Base-by-base conservation (phyloP, 2,888 invertebrate genomes). In the Yponomeuta plumbellus region DNA sequence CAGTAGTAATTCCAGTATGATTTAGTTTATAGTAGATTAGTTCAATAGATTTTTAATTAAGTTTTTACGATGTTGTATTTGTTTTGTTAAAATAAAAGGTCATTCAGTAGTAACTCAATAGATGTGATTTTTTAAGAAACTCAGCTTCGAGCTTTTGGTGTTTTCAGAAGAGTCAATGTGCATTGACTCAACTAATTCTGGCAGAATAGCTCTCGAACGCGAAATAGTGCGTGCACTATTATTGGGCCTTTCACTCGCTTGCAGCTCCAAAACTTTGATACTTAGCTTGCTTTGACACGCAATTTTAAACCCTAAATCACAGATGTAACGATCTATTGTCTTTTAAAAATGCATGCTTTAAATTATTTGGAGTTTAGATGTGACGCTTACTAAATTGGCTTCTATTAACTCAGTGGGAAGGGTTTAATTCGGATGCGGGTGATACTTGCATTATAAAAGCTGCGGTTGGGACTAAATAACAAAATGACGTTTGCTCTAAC, bases 171-270 rank as follows among this genome's bases (percentile, higher is more conserved):
- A 34, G 34, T 34, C 34, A 34, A 1, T 34, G 34, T 10, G 6
- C 34, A 26, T 34, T 34, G 34, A 34, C 34, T 34, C 34, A 10
- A 8, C 34, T 34, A 34, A n/a, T 26, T 26, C 26, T 26, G 5
- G 26, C 26, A 26, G 26, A 26, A 34, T 34, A 34, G 44, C 13
- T 52, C 44, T 52, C 44, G 17, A 52, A 1, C 17, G 8, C 44
- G 44, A 52, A 52, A 52, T 67, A 64, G 67, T 70, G 70, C 68
- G 70, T 70, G 71, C 71, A 69, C 67, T 71, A 70, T 70, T 68
- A 69, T 59, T 61, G 44, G 57, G 68, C 74, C 74, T 74, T 74
- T 75, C 74, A 74, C 75, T 72, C 63, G 59, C 63, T 58, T 75
- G 75, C 75, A 75, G 34, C 68, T 71, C 67, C 68, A 11, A 21